phyloP scores from a whole-genome alignment of 2,888 invertebrate genomes.

The Amphimallon solstitiale region DNA sequence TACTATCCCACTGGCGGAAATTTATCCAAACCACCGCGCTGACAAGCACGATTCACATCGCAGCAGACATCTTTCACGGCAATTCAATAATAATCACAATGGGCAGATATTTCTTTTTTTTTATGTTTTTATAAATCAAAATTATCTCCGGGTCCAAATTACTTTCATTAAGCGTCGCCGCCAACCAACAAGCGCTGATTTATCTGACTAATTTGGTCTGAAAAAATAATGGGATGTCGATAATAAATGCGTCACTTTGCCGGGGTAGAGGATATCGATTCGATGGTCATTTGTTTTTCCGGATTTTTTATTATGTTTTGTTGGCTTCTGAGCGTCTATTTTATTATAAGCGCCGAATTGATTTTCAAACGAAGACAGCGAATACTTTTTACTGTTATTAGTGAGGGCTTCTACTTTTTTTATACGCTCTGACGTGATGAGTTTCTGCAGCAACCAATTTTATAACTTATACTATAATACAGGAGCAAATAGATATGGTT shows the following conservation, averaged over 20 bases:
- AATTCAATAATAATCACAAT: constrained; percentile 9
- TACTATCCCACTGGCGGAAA: not conserved
- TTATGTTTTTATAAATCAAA: not conserved
- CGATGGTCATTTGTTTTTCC: not conserved
- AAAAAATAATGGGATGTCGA: constrained; percentile 16
- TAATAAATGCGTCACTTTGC: not conserved
- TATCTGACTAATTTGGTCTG: constrained; percentile 6
- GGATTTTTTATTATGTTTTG: not conserved
- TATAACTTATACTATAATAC: too few species aligned
- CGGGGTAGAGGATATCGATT: too few species aligned
- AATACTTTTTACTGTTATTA: too few species aligned
- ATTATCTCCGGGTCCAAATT: not conserved
- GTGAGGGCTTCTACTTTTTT: too few species aligned
- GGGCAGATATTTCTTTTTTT: not conserved
- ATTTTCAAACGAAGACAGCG: too few species aligned
- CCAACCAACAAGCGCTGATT: too few species aligned
- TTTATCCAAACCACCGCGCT: not conserved
- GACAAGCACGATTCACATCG: constrained; percentile 4
- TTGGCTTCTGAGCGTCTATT: not conserved
- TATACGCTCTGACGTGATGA: too few species aligned
- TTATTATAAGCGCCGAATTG: too few species aligned
- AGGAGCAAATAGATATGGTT: too few species aligned
- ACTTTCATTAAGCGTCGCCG: not conserved
- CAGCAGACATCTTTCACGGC: not conserved
- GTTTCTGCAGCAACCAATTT: too few species aligned